These are phyloP conservation scores for Drosophila mettleri DNA, from an alignment of 2,888 invertebrate genomes.

Conservation along the genomic window DNA sequence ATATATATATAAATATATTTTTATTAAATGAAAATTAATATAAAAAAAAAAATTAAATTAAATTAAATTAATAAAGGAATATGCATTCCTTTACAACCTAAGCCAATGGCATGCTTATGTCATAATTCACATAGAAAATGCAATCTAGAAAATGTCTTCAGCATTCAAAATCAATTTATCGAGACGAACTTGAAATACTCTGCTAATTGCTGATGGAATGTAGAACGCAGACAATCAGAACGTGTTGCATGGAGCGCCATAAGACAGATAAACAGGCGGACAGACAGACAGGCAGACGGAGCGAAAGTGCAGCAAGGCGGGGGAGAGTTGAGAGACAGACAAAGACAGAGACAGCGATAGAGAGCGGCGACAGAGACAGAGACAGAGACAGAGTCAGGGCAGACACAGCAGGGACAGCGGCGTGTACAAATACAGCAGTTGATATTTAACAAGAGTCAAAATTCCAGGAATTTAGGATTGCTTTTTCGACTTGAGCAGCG, in stretches of 20 bases:
- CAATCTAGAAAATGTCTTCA: background rate
- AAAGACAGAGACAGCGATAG: conserved; percentile 19
- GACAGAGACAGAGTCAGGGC: background rate
- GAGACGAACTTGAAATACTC: background rate
- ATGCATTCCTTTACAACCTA: background rate
- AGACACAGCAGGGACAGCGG: conserved; percentile 16
- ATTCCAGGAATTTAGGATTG: conserved; percentile 82
- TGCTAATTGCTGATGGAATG: background rate
- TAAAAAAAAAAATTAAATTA: too few relatives aligned
- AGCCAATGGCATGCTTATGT: background rate
- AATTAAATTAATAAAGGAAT: background rate
- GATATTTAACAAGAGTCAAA: conserved; percentile 75
- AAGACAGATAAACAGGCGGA: conserved; percentile 11
- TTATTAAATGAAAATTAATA: too few relatives aligned
- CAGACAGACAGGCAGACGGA: conserved; percentile 14
- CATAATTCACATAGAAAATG: background rate
- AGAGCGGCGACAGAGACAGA: too few relatives aligned
- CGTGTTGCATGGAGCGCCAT: conserved; percentile 5
- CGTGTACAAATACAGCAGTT: conserved; percentile 74
- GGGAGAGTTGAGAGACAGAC: conserved; percentile 22
- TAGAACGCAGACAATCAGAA: conserved; percentile 2
- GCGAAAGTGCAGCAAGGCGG: conserved; percentile 21
- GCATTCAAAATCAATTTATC: background rate
- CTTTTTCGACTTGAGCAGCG: conserved; percentile 45
- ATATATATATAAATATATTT: background rate